A percentile compares a stretch with the other conserved stretches of the same genome.
Evolutionary conservation across 2,888 invertebrate species (phyloP).

Genomic region (Lasioglossum oenotherae): DNA sequence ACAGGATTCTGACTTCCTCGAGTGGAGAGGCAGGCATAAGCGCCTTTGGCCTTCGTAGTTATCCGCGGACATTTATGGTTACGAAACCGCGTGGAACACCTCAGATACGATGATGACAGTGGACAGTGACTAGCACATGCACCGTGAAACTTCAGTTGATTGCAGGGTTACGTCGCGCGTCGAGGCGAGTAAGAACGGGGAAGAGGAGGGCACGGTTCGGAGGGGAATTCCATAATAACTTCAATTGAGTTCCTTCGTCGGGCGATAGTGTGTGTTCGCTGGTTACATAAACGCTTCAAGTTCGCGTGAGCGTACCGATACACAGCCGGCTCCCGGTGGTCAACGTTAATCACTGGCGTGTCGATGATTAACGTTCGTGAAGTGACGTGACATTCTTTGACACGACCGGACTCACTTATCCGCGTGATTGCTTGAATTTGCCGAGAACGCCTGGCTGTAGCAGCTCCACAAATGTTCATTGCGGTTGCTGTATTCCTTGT

Average conservation of each 20-base stretch:
- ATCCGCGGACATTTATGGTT: constrained; percentile 19
- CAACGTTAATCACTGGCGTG: constrained; percentile 22
- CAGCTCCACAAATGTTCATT: no score
- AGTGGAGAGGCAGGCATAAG: not conserved
- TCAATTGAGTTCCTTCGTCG: constrained; percentile 36
- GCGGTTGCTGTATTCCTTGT: not conserved
- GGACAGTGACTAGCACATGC: constrained; percentile 37
- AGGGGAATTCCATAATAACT: constrained; percentile 30
- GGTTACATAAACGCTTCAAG: constrained; percentile 34
- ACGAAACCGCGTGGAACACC: not conserved
- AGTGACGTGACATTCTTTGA: constrained; percentile 5
- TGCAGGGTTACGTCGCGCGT: not conserved
- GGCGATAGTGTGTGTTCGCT: no score
- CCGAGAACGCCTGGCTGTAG: no score
- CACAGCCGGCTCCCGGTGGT: not conserved
- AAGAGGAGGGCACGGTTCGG: not conserved
- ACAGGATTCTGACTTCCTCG: not conserved
- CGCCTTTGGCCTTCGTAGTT: not conserved
- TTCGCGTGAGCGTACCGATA: constrained; percentile 8
- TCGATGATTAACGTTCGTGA: constrained; percentile 19
- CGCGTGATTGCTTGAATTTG: not conserved
- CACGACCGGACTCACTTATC: not conserved
- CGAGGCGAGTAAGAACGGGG: not conserved
- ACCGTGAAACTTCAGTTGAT: not conserved
- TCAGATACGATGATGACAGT: not conserved